Conservation (phyloP, 2,888 invertebrate species). For the Pterobdella sp. region DNA sequence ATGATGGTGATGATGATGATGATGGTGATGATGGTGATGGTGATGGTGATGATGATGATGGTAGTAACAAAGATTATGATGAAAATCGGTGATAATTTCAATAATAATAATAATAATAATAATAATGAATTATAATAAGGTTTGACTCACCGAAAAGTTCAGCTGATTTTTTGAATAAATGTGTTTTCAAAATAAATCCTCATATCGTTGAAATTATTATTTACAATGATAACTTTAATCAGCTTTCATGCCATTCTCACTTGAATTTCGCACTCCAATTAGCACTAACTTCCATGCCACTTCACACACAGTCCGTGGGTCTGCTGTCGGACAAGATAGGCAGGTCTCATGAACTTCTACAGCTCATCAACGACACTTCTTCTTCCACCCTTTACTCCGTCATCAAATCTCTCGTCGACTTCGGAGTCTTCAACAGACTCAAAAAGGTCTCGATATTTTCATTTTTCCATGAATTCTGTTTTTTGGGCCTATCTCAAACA, state of each 20-base stretch:
- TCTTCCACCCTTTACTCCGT: slow-evolving; percentile 60
- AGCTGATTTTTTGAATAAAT: too few species aligned
- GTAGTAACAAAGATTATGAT: background rate
- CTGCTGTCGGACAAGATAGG: slow-evolving; percentile 59
- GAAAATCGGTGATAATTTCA: too few species aligned
- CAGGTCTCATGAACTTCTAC: slow-evolving; percentile 63
- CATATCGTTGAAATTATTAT: too few species aligned
- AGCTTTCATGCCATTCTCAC: too few species aligned
- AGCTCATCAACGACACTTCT: slow-evolving; percentile 65
- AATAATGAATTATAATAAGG: too few species aligned
- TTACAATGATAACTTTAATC: too few species aligned
- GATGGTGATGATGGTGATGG: slow-evolving; percentile 48
- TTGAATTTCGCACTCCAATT: background rate
- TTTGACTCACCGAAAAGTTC: too few species aligned
- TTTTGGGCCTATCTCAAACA: background rate
- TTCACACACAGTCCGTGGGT: slow-evolving; percentile 58
- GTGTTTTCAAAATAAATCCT: too few species aligned
- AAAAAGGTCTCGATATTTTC: slow-evolving; percentile 27
- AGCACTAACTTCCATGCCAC: slow-evolving; percentile 3
- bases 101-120: too few species aligned
- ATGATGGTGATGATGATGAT: slow-evolving; percentile 52
- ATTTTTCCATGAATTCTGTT: background rate
- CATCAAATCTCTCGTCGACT: slow-evolving; percentile 58
- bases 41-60: slow-evolving; percentile 7
- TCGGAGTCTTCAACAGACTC: slow-evolving; percentile 57